These are phyloP conservation scores for Halotydeus destructor DNA, from an alignment of 1,140 invertebrate species.

Conservation along the genomic window DNA sequence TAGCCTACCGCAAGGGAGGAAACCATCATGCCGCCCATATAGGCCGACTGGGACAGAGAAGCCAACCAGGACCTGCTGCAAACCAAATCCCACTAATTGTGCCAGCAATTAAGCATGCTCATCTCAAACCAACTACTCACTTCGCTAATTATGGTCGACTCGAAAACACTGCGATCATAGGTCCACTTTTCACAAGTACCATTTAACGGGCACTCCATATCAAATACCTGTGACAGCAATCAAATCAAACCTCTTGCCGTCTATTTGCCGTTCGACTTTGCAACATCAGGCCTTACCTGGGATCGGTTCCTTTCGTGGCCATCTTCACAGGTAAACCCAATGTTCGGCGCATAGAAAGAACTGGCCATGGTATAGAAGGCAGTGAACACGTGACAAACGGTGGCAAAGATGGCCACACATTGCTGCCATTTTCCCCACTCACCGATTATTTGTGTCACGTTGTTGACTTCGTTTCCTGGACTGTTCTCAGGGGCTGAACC, in stretches of 20 bases:
- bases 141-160: conserved; percentile 15
- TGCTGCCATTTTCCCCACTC: conserved; percentile 10
- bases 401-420: conserved; percentile 3
- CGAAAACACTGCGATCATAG: conserved; percentile 13
- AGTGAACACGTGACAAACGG: conserved; percentile 1
- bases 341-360: conserved; percentile 11
- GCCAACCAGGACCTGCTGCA: conserved; percentile 42
- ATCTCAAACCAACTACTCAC: conserved; percentile 4
- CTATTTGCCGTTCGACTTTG: too few species aligned
- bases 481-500: not conserved
- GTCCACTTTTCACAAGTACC: conserved; percentile 14
- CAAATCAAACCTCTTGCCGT: too few species aligned
- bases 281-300: too few species aligned
- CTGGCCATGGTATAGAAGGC: conserved; percentile 8
- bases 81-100: conserved; percentile 43
- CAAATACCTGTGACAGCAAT: too few species aligned
- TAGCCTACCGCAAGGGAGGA: conserved; percentile 56
- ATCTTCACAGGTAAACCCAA: conserved; percentile 11
- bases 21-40: conserved; percentile 58
- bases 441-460: conserved; percentile 7
- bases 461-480: too few species aligned
- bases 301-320: too few species aligned
- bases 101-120: not conserved
- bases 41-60: conserved; percentile 49
- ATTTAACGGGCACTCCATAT: too few species aligned